A percentile compares a stretch with the other conserved stretches of the same genome.
Evolutionary conservation across 2,797 vertebrate genomes (phyloP).

Genomic region (Saxicola maurus): DNA sequence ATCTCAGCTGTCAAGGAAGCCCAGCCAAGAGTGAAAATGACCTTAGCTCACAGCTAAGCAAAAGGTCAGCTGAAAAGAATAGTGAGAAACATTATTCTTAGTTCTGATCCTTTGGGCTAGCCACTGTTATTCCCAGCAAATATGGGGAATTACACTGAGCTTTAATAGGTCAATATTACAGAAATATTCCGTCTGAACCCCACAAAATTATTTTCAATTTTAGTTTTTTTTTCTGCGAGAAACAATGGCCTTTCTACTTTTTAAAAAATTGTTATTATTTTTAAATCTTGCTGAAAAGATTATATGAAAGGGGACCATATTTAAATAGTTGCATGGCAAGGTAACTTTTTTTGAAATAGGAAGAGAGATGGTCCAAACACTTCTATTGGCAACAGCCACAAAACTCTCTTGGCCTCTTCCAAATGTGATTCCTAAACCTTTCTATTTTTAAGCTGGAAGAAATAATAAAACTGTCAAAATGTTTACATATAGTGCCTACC

Average conservation of each 20-base stretch:
- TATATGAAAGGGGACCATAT: background rate
- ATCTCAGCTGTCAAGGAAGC: slow-evolving; percentile 62
- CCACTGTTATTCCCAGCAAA: background rate
- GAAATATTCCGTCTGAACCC: background rate
- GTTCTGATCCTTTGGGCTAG: background rate
- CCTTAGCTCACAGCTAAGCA: slow-evolving; percentile 69
- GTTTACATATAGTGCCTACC: slow-evolving; percentile 40
- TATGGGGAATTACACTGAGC: background rate
- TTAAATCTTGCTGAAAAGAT: background rate
- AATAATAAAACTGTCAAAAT: slow-evolving; percentile 50
- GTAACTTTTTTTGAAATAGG: background rate
- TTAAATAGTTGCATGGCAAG: background rate
- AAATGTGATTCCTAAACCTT: background rate
- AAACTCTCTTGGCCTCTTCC: background rate
- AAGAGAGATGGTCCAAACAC: background rate
- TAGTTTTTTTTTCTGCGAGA: background rate
- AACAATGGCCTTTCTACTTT: background rate
- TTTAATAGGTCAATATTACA: background rate
- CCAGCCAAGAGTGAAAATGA: slow-evolving; percentile 74
- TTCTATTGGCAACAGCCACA: background rate
- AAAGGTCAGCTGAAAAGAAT: slow-evolving; percentile 68
- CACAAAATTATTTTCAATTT: background rate
- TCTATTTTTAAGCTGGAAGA: slow-evolving; percentile 8
- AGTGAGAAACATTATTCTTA: slow-evolving; percentile 20
- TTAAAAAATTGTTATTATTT: too few relatives aligned